phyloP scores from a whole-genome alignment of 2,113 vertebrate genomes.

The Otocyon megalotis region DNA sequence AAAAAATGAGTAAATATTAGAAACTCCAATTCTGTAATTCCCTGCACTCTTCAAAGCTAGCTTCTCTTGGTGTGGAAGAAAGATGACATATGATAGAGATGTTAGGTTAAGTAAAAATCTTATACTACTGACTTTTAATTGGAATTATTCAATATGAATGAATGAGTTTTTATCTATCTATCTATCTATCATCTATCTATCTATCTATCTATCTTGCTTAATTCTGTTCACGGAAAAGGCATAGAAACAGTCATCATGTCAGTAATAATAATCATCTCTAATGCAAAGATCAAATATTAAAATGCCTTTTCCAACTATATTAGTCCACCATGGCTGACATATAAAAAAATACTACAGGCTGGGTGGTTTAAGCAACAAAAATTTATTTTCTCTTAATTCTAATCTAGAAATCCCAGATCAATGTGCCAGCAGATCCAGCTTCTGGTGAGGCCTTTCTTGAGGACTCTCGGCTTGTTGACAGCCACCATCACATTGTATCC shows the following conservation, averaged over 20 bases:
- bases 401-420: not conserved
- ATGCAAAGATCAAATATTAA: not conserved
- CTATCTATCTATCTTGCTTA: not conserved
- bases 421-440: not conserved
- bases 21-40: not conserved
- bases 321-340: not conserved
- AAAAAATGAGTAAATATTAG: not conserved
- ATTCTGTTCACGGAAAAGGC: not conserved
- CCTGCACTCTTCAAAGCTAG: not conserved
- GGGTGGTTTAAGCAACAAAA: not conserved
- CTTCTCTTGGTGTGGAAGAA: not conserved
- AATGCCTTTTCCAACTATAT: not conserved
- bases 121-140: not conserved
- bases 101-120: not conserved
- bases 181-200: not conserved
- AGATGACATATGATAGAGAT: not conserved
- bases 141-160: not conserved
- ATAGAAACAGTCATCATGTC: not conserved
- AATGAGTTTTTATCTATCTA: not conserved
- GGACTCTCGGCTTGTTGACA: not conserved
- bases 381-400: not conserved
- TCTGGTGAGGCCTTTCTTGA: not conserved
- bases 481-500: accelerated
- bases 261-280: not conserved
- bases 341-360: not conserved